Evolutionary conservation across 2,888 invertebrate genomes (phyloP), one percentile per base, ranked within the genome.

Genomic region (Andrena bucephala): DNA sequence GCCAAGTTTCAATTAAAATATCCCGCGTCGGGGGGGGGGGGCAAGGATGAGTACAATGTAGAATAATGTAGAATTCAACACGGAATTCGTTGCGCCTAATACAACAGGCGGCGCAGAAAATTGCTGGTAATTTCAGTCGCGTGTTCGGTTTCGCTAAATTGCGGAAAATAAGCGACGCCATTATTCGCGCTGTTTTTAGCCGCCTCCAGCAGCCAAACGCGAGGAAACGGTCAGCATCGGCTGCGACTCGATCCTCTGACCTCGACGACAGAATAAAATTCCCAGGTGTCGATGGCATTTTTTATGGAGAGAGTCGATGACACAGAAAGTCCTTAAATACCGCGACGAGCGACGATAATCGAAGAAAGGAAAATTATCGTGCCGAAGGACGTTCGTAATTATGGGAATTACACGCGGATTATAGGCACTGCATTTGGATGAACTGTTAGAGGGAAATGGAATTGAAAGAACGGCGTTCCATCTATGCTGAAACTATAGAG

Each of bases 271-370:
- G 59, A 67, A 71, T 71, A 50, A 75, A 67, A 82, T 76, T 76
- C 83, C n/a, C 82, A 68, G 83, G 71, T 80, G 79, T 42, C 74
- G 69, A 48, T 66, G 50, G 31, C 60, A 31, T 66, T 82, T 20
- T 69, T 82, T 75, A 66, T 54, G 27, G 13, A 2, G n/a, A n/a
- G 29, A 20, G 54, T 20, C 68, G 81, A 65, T 52, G 74, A 69
- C 82, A 74, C 57, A 59, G 33, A 24, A 8, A 24, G 10, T 66
- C 54, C 42, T 65, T 77, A 57, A 79, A 82, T 33, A 8, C 5
- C n/a, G 54, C 2, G 31, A 7, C 54, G 3, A 29, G n/a, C 50
- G 50, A 57, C 16, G 27, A 10, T 54, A 13, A 69, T 65, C 57
- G 63, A 33, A 50, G 83, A 57, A 66, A 68, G 77, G 36, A 60